Base-by-base conservation (phyloP, 2,113 vertebrate species). In the Dipodomys stephensi region DNA sequence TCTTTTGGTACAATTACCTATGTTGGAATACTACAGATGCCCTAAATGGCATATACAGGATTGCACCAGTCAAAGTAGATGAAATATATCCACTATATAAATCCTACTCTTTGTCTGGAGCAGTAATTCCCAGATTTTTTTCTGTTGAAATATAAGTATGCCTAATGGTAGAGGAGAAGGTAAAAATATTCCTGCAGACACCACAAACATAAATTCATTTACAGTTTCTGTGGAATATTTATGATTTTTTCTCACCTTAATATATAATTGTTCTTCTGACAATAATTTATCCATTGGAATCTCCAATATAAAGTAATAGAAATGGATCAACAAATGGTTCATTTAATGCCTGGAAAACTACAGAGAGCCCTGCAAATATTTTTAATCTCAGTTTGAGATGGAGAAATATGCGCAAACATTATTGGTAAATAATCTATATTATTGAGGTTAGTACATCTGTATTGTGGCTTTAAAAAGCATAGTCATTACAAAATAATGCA, bases 391-490 rank as follows among this genome's bases (percentile, higher is more conserved):
- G 28, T 78, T 74, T 68, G 20, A 71, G 19, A 73, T 69, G 28
- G 22, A 72, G 27, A 90, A 18, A 44, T 64, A 3, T 78, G 32
- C 88, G 25, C 64, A 76, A 88, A 81, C 92, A 5, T n/a, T 77
- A 81, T 20, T 88, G 22, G 13, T 18, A 6, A 65, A 16, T 69
- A 74, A 72, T 39, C 39, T 39, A 39, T 39, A 39, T 39, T 39
- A 39, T 39, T 23, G 15, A 22, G 78, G 10, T 81, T 18, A 62
- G 10, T 6, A 83, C 28, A 94, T 76, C 35, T 92, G 71, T 25
- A 80, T 67, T 90, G 69, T 28, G 28, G 8, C 79, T 86, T 83
- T 88, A 88, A 57, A 90, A 95, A 92, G 83, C 65, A 15, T 67
- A 87, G 85, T 79, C 39, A 86, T 39, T 79, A 1, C 2, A 84